Percentiles rank a stretch among this genome's conserved stretches.
phyloP scores from a whole-genome alignment of 2,797 vertebrate species.

The Cryptoblepharus egeriae region DNA sequence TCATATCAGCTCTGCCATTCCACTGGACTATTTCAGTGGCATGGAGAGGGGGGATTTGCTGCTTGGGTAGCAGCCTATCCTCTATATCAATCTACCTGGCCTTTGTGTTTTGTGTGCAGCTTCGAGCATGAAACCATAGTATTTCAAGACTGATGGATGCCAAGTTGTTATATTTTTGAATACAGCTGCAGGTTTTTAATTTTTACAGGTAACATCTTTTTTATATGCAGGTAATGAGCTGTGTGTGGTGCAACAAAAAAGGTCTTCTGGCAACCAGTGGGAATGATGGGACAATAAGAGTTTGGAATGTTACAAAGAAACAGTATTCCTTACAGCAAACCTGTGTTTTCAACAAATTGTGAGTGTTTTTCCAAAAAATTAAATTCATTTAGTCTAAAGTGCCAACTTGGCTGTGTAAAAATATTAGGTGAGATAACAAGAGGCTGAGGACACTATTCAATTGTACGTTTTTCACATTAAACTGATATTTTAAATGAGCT shows the following conservation, averaged over 20 bases:
- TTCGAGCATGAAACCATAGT: too few relatives aligned
- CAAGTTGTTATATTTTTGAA: not conserved
- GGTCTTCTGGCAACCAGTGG: constrained; percentile 93
- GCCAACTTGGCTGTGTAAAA: not conserved
- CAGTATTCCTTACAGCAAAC: constrained; percentile 96
- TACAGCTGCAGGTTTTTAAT: not conserved
- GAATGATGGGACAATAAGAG: constrained; percentile 92
- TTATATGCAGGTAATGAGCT: constrained; percentile 87
- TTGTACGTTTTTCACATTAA: not conserved
- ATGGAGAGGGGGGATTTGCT: too few relatives aligned
- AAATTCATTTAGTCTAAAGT: not conserved
- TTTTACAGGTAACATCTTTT: not conserved
- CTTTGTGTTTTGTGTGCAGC: too few relatives aligned
- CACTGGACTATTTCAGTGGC: too few relatives aligned
- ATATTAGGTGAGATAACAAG: not conserved
- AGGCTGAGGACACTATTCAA: not conserved
- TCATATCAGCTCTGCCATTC: too few relatives aligned
- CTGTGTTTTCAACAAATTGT: constrained; percentile 92
- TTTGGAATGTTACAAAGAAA: constrained; percentile 96
- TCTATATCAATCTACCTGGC: too few relatives aligned
- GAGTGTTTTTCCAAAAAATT: constrained; percentile 48
- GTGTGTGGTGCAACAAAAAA: constrained; percentile 93
- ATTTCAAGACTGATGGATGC: too few relatives aligned
- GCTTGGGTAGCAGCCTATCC: too few relatives aligned
- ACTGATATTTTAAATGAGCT: not conserved